These are phyloP conservation scores for Ivindomyrus marchei DNA, from an alignment of 2,113 vertebrate species.

Conservation along the genomic window DNA sequence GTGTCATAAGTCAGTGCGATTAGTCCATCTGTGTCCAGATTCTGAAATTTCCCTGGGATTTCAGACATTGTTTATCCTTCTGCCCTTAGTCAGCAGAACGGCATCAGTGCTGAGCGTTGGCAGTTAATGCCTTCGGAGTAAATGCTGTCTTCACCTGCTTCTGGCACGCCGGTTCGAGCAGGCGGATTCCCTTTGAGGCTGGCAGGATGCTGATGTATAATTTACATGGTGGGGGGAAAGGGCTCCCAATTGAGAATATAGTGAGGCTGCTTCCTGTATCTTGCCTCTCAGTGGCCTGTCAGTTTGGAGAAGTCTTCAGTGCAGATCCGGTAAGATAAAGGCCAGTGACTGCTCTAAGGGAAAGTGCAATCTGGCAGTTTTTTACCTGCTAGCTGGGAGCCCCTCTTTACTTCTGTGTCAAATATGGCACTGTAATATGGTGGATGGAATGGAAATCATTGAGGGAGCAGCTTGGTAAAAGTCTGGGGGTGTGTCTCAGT, in stretches of 20 bases:
- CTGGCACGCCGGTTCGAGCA: neutral
- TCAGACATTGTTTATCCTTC: neutral
- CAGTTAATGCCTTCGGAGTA: neutral
- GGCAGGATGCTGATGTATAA: neutral
- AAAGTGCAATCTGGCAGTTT: neutral
- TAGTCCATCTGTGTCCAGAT: neutral
- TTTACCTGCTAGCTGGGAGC: neutral
- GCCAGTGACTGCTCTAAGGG: neutral
- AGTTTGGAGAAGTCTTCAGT: neutral
- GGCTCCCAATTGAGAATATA: neutral
- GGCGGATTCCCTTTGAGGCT: neutral
- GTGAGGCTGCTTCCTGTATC: neutral
- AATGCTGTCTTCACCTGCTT: neutral
- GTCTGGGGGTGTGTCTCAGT: neutral
- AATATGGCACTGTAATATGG: neutral
- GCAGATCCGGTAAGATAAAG: neutral
- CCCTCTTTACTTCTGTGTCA: neutral
- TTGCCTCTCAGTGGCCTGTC: neutral
- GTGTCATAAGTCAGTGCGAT: neutral
- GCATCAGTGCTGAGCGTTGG: neutral
- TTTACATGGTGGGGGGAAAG: neutral
- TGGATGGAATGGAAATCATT: neutral
- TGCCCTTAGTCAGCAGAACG: neutral
- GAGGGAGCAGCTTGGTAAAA: neutral
- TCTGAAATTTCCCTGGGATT: neutral